phyloP scores from a whole-genome alignment of 2,888 invertebrate genomes.

The Eupithecia subfuscata region DNA sequence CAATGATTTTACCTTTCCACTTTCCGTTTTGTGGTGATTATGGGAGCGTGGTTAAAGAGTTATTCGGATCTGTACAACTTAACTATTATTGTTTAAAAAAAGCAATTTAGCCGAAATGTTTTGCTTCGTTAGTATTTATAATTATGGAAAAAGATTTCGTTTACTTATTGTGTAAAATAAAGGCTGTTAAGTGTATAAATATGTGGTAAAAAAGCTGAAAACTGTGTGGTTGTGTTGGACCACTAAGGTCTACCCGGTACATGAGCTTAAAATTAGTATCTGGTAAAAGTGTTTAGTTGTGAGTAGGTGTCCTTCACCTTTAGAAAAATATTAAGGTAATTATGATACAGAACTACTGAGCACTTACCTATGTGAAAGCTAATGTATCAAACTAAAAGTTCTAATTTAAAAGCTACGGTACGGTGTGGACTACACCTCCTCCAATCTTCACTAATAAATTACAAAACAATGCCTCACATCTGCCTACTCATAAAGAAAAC shows the following conservation, averaged over 20 bases:
- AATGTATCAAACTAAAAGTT: not conserved
- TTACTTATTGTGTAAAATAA: not conserved
- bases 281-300: not conserved
- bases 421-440: not conserved
- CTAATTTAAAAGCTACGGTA: not conserved
- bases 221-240: not conserved
- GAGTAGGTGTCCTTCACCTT: not conserved
- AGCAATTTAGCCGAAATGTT: not conserved
- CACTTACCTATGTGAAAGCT: not conserved
- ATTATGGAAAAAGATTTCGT: not conserved
- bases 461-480: not conserved
- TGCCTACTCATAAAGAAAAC: not conserved
- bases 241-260: not conserved
- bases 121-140: not conserved
- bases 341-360: not conserved
- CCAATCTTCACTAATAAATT: not conserved
- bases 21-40: constrained; percentile 4
- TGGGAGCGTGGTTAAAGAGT: constrained; percentile 5
- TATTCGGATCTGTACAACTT: not conserved
- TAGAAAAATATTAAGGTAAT: not conserved
- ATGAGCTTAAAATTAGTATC: not conserved
- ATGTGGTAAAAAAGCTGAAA: not conserved
- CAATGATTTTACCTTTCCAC: constrained; percentile 3
- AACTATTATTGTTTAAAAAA: not conserved
- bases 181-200: not conserved